Percentiles rank a stretch among this genome's conserved stretches.
Conservation (phyloP, 2,888 invertebrate genomes). For the Ornithoptera alexandrae region DNA sequence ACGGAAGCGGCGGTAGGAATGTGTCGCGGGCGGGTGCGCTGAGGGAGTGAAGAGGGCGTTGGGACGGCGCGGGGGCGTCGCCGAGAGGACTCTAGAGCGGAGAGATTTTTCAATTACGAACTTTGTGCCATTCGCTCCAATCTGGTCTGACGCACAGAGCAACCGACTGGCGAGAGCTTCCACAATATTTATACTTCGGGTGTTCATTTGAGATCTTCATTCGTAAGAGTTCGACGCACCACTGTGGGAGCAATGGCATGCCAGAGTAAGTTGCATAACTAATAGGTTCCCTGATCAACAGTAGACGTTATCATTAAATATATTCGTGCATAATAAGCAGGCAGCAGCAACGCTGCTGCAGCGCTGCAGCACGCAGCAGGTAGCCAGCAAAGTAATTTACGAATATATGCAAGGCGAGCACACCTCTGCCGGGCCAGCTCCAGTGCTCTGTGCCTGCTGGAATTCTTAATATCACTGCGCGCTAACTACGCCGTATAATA, state of each 20-base stretch:
- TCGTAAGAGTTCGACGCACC: too few relatives aligned
- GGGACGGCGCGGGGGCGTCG: conserved; percentile 18
- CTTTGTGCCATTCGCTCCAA: conserved; percentile 72
- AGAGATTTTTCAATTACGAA: conserved; percentile 78
- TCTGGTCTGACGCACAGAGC: conserved; percentile 46
- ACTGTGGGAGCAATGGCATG: too few relatives aligned
- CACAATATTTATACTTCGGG: too few relatives aligned
- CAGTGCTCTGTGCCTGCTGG: conserved; percentile 58
- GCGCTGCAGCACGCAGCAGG: not conserved
- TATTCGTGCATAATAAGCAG: too few relatives aligned
- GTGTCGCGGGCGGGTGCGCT: conserved; percentile 29
- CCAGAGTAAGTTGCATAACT: too few relatives aligned
- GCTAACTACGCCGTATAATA: conserved; percentile 78
- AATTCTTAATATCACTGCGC: conserved; percentile 80
- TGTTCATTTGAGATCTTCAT: too few relatives aligned
- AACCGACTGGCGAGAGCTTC: conserved; percentile 33
- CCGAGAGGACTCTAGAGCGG: conserved; percentile 41
- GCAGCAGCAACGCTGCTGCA: too few relatives aligned
- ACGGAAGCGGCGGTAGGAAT: conserved; percentile 24
- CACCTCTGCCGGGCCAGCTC: not conserved
- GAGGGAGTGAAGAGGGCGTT: conserved; percentile 7
- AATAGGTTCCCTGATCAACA: not conserved
- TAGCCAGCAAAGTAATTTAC: not conserved
- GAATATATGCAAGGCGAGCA: not conserved
- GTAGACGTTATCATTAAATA: not conserved